Percentiles rank a stretch among this genome's conserved stretches.
Conservation (phyloP, 2,888 invertebrate genomes). For the Hololepta plana region DNA sequence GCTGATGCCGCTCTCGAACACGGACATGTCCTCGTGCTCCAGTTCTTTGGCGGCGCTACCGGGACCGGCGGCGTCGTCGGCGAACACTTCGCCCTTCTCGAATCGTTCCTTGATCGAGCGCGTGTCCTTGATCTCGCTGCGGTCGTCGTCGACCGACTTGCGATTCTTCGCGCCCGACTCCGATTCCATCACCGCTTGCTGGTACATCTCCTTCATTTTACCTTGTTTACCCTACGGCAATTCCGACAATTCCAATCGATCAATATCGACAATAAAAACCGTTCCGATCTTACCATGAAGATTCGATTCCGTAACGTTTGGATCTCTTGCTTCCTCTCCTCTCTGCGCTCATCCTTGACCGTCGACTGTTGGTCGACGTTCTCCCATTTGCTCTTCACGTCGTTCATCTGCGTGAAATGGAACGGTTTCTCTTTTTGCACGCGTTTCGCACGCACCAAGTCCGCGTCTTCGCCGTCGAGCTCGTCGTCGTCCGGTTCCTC, state of each 20-base stretch:
- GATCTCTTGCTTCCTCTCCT: conserved; percentile 76
- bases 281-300: conserved; percentile 43
- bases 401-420: conserved; percentile 64
- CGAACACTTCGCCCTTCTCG: conserved; percentile 56
- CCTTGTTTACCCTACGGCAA: conserved; percentile 61
- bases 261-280: not conserved
- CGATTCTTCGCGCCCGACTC: conserved; percentile 37
- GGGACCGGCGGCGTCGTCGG: conserved; percentile 31
- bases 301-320: conserved; percentile 69
- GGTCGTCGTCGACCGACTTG: conserved; percentile 29
- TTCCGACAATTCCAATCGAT: too few relatives aligned
- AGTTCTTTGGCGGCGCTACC: conserved; percentile 14
- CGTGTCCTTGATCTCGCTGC: conserved; percentile 32
- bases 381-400: conserved; percentile 70
- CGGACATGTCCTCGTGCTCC: conserved; percentile 43
- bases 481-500: conserved; percentile 32
- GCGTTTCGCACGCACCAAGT: conserved; percentile 37
- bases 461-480: conserved; percentile 39
- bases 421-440: conserved; percentile 55
- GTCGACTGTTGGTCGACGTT: conserved; percentile 33
- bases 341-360: conserved; percentile 44
- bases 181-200: conserved; percentile 71
- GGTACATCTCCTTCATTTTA: conserved; percentile 82
- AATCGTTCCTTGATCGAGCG: conserved; percentile 48
- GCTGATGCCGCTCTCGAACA: conserved; percentile 71